phyloP scores from a whole-genome alignment of 2,113 vertebrate genomes.

The Podocnemis expansa region DNA sequence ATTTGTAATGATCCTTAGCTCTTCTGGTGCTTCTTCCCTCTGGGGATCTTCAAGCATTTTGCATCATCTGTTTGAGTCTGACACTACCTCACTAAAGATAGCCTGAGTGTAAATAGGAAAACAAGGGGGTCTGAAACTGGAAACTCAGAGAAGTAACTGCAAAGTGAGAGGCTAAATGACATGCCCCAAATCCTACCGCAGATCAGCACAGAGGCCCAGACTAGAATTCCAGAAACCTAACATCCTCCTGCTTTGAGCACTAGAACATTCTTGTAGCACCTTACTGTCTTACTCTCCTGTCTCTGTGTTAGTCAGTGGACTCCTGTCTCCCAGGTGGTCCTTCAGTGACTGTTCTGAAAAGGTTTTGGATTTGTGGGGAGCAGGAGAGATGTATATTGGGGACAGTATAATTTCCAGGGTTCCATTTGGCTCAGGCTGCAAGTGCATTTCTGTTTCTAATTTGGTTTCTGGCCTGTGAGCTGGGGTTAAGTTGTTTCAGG shows the following conservation, averaged over 20 bases:
- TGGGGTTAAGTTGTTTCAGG: not conserved
- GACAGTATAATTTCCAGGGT: not conserved
- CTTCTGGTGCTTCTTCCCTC: too few species aligned
- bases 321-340: not conserved
- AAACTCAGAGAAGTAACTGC: too few species aligned
- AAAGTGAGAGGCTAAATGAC: too few species aligned
- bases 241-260: not conserved
- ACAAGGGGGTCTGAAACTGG: too few species aligned
- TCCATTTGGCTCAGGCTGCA: not conserved
- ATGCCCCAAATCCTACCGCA: not conserved
- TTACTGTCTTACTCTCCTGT: not conserved
- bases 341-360: not conserved
- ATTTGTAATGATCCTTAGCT: too few species aligned
- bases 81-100: too few species aligned
- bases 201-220: not conserved
- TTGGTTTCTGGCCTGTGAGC: not conserved
- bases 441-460: not conserved
- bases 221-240: not conserved
- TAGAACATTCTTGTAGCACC: not conserved
- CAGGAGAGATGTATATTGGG: not conserved
- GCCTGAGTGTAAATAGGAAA: too few species aligned
- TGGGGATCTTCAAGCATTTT: too few species aligned
- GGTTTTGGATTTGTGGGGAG: not conserved
- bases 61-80: too few species aligned
- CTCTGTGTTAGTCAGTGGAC: not conserved